phyloP scores from a whole-genome alignment of 1,140 invertebrate genomes.

The Drosophila nebulosa region DNA sequence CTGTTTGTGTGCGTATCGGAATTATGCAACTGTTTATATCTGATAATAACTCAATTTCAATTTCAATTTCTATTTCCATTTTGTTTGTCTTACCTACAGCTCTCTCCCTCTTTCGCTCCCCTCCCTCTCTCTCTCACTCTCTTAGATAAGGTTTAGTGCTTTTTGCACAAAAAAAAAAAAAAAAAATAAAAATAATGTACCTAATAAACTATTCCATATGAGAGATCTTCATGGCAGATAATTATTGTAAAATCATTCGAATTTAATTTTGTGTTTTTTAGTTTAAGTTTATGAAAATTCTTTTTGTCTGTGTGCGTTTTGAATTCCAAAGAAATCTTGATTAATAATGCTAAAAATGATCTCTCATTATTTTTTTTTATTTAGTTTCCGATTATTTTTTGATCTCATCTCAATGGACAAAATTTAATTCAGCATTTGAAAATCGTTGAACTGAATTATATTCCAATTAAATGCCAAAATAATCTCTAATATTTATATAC shows the following conservation, averaged over 20 bases:
- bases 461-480: too few relatives aligned
- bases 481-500: too few relatives aligned
- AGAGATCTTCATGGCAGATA: not conserved
- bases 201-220: not conserved
- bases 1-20: not conserved
- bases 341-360: too few relatives aligned
- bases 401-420: too few relatives aligned
- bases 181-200: not conserved
- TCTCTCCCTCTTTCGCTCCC: not conserved
- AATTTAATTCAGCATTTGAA: too few relatives aligned
- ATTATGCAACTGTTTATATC: slow-evolving; percentile 25
- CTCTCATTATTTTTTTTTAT: too few relatives aligned
- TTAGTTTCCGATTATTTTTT: too few relatives aligned
- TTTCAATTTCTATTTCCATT: not conserved
- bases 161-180: not conserved
- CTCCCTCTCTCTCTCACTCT: not conserved
- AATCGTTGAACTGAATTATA: too few relatives aligned
- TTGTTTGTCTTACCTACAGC: not conserved
- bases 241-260: not conserved
- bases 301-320: too few relatives aligned
- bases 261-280: too few relatives aligned
- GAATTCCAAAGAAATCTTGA: too few relatives aligned
- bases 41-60: not conserved
- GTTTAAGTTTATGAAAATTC: too few relatives aligned
- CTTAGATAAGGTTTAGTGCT: slow-evolving; percentile 11